Percentiles rank a stretch among this genome's conserved stretches.
Evolutionary conservation across 2,797 vertebrate genomes (phyloP).

Genomic region (Pseudopleuronectes americanus): DNA sequence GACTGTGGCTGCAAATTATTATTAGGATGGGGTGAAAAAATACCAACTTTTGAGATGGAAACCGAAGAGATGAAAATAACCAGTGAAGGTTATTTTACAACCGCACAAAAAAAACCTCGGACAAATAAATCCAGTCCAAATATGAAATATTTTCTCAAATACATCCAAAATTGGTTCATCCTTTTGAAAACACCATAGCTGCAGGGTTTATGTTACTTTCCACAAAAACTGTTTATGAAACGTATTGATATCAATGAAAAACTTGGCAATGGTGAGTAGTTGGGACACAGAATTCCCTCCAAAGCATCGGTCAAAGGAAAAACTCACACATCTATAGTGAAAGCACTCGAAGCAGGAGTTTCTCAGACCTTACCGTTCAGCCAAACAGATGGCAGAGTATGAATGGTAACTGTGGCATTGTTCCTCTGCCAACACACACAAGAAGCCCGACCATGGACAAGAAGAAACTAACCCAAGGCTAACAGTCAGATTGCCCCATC

Average conservation of each 20-base stretch:
- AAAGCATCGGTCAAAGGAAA: conserved; percentile 3
- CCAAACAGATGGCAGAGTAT: conserved; percentile 70
- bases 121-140: background rate
- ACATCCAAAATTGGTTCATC: no score
- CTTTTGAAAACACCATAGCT: no score
- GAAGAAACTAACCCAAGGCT: conserved; percentile 62
- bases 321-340: background rate
- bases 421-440: conserved; percentile 64
- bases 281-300: background rate
- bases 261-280: background rate
- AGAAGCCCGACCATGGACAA: conserved; percentile 50
- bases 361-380: conserved; percentile 35
- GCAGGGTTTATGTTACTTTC: no score
- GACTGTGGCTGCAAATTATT: background rate
- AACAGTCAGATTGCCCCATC: conserved; percentile 73
- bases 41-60: background rate
- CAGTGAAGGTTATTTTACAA: background rate
- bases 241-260: background rate
- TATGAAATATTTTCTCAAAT: background rate
- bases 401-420: conserved; percentile 51
- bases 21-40: background rate
- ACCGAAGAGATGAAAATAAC: background rate
- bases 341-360: conserved; percentile 35
- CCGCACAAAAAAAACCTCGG: no score
- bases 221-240: background rate